Evolutionary conservation across 1,140 invertebrate genomes (phyloP).

Genomic region (Nymphalis io): DNA sequence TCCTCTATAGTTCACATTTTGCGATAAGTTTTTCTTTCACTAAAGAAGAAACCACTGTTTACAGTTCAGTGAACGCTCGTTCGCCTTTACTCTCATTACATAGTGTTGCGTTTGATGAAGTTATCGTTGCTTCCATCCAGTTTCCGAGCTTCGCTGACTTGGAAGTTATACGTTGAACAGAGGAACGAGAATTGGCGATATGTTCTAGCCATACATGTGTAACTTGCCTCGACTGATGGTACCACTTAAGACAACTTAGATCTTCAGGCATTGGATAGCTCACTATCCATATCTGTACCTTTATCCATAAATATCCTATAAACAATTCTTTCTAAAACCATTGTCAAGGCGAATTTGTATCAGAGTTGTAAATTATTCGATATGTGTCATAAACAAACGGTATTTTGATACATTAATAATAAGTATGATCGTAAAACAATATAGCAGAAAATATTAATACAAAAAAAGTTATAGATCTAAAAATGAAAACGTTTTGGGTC

Average conservation of each 20-base stretch:
- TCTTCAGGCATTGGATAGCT: too few relatives aligned
- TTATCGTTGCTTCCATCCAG: constrained; percentile 13
- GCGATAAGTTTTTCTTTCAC: neutral
- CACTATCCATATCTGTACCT: too few relatives aligned
- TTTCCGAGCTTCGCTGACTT: constrained; percentile 2
- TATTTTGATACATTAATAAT: too few relatives aligned
- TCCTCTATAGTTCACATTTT: neutral
- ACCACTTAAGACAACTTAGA: too few relatives aligned
- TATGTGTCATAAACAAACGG: too few relatives aligned
- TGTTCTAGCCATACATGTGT: too few relatives aligned
- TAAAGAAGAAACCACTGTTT: constrained; percentile 6
- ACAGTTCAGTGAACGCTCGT: constrained; percentile 18
- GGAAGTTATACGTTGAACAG: constrained; percentile 12
- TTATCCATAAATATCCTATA: too few relatives aligned
- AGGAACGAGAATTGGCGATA: neutral
- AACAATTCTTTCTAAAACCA: too few relatives aligned
- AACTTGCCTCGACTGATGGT: too few relatives aligned
- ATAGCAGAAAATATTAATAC: neutral
- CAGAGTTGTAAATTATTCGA: too few relatives aligned
- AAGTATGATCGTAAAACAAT: too few relatives aligned
- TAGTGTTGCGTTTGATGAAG: constrained; percentile 21
- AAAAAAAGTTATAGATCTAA: neutral
- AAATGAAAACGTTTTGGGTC: neutral
- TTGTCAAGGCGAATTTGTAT: too few relatives aligned
- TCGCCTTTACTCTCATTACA: constrained; percentile 16